Conservation (phyloP, 2,797 vertebrate species). For the Bovichtus diacanthus region DNA sequence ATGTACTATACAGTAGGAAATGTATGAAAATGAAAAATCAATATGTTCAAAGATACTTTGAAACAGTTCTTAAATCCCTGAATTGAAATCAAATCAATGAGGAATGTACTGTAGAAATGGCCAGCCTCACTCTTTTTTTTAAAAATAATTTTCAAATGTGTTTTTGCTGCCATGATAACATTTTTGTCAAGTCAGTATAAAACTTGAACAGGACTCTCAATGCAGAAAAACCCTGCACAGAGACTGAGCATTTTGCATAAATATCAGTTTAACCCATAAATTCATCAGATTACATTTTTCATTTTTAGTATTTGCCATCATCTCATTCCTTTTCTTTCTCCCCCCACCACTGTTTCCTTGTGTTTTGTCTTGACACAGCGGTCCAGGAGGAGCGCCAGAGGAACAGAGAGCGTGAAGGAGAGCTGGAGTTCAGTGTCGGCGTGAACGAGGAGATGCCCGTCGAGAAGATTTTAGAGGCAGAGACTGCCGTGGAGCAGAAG, state of each 20-base stretch:
- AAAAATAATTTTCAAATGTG: too few relatives aligned
- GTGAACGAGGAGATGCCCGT: slow-evolving; percentile 96
- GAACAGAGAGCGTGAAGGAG: slow-evolving; percentile 92
- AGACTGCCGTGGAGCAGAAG: slow-evolving; percentile 95
- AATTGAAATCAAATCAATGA: background rate
- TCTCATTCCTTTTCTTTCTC: background rate
- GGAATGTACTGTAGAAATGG: background rate
- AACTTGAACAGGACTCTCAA: slow-evolving; percentile 8
- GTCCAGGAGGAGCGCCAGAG: slow-evolving; percentile 98
- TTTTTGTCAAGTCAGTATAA: background rate
- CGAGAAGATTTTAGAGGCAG: slow-evolving; percentile 97
- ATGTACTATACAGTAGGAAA: background rate
- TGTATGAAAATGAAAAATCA: background rate
- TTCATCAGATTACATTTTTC: background rate
- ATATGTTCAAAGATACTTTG: background rate
- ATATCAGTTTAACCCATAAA: slow-evolving; percentile 4
- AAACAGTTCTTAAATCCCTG: background rate
- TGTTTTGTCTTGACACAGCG: slow-evolving; percentile 81
- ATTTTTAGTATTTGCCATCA: slow-evolving; percentile 13
- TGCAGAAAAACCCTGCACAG: slow-evolving; percentile 22
- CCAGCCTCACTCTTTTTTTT: background rate
- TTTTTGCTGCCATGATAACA: background rate
- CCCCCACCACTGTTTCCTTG: background rate
- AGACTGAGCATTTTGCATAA: slow-evolving; percentile 15
- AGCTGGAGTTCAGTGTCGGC: slow-evolving; percentile 87